phyloP scores from a whole-genome alignment of 2,797 vertebrate genomes.

The Lemur catta region DNA sequence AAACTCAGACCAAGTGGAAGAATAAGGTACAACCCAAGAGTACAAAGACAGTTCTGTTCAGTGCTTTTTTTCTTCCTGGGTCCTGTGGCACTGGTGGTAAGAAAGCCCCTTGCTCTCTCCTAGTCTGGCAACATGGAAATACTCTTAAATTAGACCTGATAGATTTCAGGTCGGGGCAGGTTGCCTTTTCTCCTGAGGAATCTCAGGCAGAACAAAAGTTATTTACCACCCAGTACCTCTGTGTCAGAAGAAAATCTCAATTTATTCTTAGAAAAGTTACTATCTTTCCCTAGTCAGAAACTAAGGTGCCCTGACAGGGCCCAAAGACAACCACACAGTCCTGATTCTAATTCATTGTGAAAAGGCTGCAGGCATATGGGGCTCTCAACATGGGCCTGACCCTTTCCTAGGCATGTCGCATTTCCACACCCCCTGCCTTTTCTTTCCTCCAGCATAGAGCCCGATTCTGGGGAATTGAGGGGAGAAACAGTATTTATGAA shows the following conservation, averaged over 20 bases:
- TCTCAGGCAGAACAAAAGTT: not conserved
- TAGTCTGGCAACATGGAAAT: not conserved
- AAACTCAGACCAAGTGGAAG: slow-evolving; percentile 67
- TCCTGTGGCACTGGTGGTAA: not conserved
- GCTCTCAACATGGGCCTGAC: not conserved
- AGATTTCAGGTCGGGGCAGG: slow-evolving; percentile 34
- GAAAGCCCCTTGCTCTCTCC: not conserved
- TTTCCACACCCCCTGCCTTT: not conserved
- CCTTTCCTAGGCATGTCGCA: not conserved
- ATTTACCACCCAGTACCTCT: slow-evolving; percentile 2
- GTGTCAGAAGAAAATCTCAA: not conserved
- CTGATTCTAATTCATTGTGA: not conserved
- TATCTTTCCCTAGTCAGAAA: not conserved
- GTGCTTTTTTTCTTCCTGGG: not conserved
- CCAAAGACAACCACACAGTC: not conserved
- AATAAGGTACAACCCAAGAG: slow-evolving; percentile 16
- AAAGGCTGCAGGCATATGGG: not conserved
- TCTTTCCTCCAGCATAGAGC: not conserved
- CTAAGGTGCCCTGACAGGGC: not conserved
- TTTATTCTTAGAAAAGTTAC: slow-evolving; percentile 30
- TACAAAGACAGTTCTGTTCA: not conserved
- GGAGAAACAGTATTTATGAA: not conserved
- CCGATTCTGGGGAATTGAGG: not conserved
- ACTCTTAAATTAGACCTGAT: not conserved
- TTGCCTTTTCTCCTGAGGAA: slow-evolving; percentile 30